Conservation (phyloP, 2,113 vertebrate genomes). For the Pundamilia nyererei region DNA sequence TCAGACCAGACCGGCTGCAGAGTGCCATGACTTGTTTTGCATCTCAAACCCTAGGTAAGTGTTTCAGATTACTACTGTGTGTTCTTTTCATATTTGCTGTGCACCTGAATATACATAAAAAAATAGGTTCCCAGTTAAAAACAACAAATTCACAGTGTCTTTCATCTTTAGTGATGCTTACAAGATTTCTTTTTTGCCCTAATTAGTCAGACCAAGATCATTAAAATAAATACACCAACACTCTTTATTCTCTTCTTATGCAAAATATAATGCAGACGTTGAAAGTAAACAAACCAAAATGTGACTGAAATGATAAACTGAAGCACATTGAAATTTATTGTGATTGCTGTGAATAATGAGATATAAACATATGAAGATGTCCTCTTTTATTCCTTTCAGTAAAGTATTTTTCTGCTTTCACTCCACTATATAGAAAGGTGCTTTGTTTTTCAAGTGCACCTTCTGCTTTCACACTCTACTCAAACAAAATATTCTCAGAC, state of each 20-base stretch:
- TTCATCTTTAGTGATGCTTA: not conserved
- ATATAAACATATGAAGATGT: not conserved
- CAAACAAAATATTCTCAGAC: not conserved
- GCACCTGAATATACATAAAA: not conserved
- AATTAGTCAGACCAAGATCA: not conserved
- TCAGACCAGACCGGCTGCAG: slow-evolving; percentile 88
- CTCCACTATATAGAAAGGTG: not conserved
- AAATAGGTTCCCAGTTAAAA: not conserved
- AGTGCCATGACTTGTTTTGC: slow-evolving; percentile 87
- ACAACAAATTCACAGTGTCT: not conserved
- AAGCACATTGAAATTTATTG: not conserved
- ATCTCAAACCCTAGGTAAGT: slow-evolving; percentile 83
- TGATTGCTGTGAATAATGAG: not conserved
- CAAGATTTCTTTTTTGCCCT: not conserved
- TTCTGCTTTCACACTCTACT: not conserved
- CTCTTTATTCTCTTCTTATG: not conserved
- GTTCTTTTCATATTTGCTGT: not conserved
- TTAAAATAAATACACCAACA: not conserved
- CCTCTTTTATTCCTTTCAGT: not conserved
- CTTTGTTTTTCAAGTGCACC: not conserved
- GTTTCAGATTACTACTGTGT: not conserved
- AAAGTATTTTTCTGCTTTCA: not conserved
- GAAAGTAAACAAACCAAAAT: not conserved
- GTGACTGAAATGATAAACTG: not conserved
- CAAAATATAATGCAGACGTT: not conserved